Conservation (phyloP, 1,140 invertebrate species). For the Drosophila erecta region DNA sequence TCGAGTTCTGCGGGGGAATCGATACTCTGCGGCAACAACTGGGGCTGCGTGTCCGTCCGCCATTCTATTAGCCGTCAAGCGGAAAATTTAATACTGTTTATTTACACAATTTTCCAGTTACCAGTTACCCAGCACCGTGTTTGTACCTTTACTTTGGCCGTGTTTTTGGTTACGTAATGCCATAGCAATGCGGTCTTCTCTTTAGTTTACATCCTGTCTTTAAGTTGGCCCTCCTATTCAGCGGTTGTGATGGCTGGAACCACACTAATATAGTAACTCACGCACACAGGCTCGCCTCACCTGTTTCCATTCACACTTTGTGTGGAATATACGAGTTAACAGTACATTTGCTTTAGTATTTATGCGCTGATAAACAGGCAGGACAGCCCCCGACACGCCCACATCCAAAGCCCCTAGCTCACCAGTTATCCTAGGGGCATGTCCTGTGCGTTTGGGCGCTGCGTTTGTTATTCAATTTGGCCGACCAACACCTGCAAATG, state of each 20-base stretch:
- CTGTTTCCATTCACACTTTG: slow-evolving; percentile 63
- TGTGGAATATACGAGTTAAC: slow-evolving; percentile 74
- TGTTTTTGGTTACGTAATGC: slow-evolving; percentile 56
- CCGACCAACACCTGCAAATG: slow-evolving; percentile 24
- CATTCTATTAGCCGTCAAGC: slow-evolving; percentile 69
- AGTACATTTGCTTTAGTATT: slow-evolving; percentile 75
- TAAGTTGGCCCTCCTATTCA: slow-evolving; percentile 32
- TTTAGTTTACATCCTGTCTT: slow-evolving; percentile 14
- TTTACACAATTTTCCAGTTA: slow-evolving; percentile 63
- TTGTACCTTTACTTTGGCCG: slow-evolving; percentile 25
- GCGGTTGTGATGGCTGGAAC: slow-evolving; percentile 16
- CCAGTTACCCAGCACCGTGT: background rate
- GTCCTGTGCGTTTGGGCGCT: slow-evolving; percentile 37
- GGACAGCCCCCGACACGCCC: slow-evolving; percentile 8
- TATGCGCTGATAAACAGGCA: slow-evolving; percentile 65
- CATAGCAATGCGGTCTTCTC: slow-evolving; percentile 28
- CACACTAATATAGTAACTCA: slow-evolving; percentile 30
- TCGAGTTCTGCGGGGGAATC: slow-evolving; percentile 53
- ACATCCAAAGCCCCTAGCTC: background rate
- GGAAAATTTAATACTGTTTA: slow-evolving; percentile 78
- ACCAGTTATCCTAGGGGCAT: background rate
- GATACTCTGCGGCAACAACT: slow-evolving; percentile 55
- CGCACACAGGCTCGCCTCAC: slow-evolving; percentile 8
- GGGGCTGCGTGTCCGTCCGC: slow-evolving; percentile 55
- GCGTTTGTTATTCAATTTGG: slow-evolving; percentile 71